Base-by-base conservation (phyloP, 2,113 vertebrate genomes). In the Mustela nigripes region DNA sequence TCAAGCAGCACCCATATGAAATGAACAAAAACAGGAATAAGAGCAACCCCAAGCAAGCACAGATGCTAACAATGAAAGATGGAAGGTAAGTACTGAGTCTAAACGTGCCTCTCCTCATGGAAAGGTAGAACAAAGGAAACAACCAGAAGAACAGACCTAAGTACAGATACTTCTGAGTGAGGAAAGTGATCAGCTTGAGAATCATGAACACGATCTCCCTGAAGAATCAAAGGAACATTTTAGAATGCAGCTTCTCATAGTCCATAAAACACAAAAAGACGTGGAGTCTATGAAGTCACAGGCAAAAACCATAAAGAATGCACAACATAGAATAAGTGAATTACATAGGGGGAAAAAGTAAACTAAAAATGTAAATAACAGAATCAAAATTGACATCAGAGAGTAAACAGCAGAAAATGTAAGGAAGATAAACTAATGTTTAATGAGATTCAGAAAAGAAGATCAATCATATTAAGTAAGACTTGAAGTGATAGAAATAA, bases 391-490 rank as follows among this genome's bases (percentile, higher is more conserved):
- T 93, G 26, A 93, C 15, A 82, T 24, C 24, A 19, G 87, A n/a
- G 26, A 81, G 56, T 85, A 93, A 67, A 90, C 5, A 87, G 33
- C 18, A 96, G 69, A 90, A 97, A 96, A 79, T 56, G 82, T 16
- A 65, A 3, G 19, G 39, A 89, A 86, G 39, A 76, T 7, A 87
- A 76, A n/a, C 65, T 28, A 71, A 62, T 11, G 6, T 53, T 89
- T 84, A 80, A 79, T n/a, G 48, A 73, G 42, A 92, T 21, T 89
- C n/a, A 87, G 45, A 95, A 81, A n/a, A 87, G 26, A 58, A 63
- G 9, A n/a, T 12, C 5, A 79, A 79, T 67, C 65, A 71, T 33
- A 84, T 58, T 73, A 91, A 86, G 58, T 65, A 63, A 89, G 56
- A 84, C 24, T 82, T 50, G 89, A 89, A 91, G 45, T 89, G 24